Evolutionary conservation across 2,888 invertebrate species (phyloP), one percentile per base, ranked within the genome.

Genomic region (Lasioglossum figueresi): DNA sequence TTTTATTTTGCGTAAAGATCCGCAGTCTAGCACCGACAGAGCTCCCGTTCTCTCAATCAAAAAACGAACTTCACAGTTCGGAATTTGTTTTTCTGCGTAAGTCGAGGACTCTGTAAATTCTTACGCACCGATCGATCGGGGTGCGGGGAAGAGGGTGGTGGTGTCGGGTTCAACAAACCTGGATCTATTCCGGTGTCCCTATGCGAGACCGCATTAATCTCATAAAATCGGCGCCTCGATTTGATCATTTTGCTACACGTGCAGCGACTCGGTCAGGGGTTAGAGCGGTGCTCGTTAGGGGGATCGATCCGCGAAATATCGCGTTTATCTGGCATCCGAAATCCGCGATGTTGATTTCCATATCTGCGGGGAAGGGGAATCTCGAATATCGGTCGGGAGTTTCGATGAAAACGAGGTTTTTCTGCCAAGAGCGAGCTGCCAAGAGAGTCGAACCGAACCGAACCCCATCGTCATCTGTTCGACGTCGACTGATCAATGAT

Each of bases 41-140:
- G 2, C 12, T 12, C 40, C 40, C 12, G 40, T 40, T 2, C 40
- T 43, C 40, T 12, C 0, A 43, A 12, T 12, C 12, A 12, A 43
- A 43, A 43, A 43, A 0, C 12, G 3, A 43, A 43, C 14, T 14
- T 4, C 43, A 4, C 43, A 43, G 12, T 43, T 43, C 43, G 12
- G 4, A 12, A 43, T 43, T 43, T 2, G 12, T 43, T 43, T 43
- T 43, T 12, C 43, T 2, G 43, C 14, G 43, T 43, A 43, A 43
- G 43, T 40, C 40, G 40, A 40, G 40, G 10, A 10, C 10, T 10
- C 43, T 43, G 43, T 71, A 63, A 75, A 84, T n/a, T 37, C 52
- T 59, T n/a, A 37, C 72, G 76, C 56, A 52, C 40, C 56, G 66
- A 84, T 76, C 72, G 72, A 66, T 40, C 76, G 14, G 40, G 66